phyloP scores from a whole-genome alignment of 2,888 invertebrate species.

The Coenonympha arcania region DNA sequence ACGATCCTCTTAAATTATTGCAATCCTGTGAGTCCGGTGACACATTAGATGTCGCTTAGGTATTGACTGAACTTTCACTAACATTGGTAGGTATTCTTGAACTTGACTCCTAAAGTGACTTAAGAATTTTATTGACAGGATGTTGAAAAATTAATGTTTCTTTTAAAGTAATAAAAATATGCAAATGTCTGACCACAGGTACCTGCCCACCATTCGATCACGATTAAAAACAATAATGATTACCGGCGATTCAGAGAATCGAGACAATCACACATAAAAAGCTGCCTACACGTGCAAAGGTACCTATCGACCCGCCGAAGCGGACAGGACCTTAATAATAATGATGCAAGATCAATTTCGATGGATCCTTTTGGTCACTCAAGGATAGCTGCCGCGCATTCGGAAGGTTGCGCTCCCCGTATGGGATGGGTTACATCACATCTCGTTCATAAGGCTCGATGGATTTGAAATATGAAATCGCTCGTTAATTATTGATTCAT shows the following conservation, averaged over 20 bases:
- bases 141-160: conserved; percentile 6
- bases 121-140: neutral
- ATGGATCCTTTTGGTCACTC: conserved; percentile 47
- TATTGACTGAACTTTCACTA: neutral
- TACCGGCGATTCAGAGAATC: conserved; percentile 39
- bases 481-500: conserved; percentile 70
- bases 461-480: conserved; percentile 69
- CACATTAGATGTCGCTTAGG: no score
- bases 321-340: conserved; percentile 49
- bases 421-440: conserved; percentile 65
- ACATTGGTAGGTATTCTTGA: no score
- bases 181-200: conserved; percentile 28
- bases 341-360: conserved; percentile 40
- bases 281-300: conserved; percentile 39
- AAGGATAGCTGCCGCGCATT: conserved; percentile 56
- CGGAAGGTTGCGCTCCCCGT: conserved; percentile 44
- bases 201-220: conserved; percentile 30
- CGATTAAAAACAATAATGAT: conserved; percentile 33
- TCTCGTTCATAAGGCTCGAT: conserved; percentile 51
- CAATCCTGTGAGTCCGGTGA: no score
- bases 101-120: neutral
- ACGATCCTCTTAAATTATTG: no score
- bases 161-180: conserved; percentile 24
- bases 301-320: conserved; percentile 52
- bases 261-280: conserved; percentile 55